These are phyloP conservation scores for Sturnira hondurensis DNA, from an alignment of 2,113 vertebrate species.

Conservation along the genomic window DNA sequence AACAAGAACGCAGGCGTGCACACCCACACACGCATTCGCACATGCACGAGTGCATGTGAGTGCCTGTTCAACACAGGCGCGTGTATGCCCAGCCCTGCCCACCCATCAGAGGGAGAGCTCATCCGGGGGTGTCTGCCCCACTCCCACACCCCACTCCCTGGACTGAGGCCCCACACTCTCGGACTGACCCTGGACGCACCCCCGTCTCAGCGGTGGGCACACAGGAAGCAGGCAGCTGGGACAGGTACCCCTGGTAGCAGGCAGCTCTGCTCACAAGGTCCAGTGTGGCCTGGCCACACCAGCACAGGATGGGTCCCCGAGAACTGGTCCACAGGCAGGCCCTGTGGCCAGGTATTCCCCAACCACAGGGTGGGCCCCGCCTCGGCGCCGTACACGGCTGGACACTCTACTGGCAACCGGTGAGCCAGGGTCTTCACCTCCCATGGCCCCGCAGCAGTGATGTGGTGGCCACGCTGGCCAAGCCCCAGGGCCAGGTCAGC, in stretches of 20 bases:
- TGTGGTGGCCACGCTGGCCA: rapidly evolving
- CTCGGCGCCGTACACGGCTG: background rate
- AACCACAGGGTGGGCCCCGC: background rate
- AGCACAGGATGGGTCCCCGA: background rate
- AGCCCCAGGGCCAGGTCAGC: background rate
- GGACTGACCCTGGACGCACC: background rate
- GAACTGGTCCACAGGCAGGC: background rate
- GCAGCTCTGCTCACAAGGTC: background rate
- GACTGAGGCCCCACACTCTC: background rate
- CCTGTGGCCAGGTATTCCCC: background rate
- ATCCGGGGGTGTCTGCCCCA: background rate
- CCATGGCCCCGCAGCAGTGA: rapidly evolving
- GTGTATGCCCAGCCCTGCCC: rapidly evolving
- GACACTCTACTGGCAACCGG: rapidly evolving
- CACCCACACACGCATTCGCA: too few species aligned
- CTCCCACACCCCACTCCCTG: background rate
- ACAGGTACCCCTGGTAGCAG: background rate
- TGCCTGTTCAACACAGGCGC: rapidly evolving
- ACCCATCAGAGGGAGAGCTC: background rate
- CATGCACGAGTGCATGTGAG: too few species aligned
- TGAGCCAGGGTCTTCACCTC: rapidly evolving
- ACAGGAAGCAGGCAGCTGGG: background rate
- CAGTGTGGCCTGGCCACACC: background rate
- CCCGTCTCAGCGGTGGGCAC: background rate
- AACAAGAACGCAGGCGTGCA: background rate